phyloP scores from a whole-genome alignment of 2,888 invertebrate genomes.

The Coelopa pilipes region DNA sequence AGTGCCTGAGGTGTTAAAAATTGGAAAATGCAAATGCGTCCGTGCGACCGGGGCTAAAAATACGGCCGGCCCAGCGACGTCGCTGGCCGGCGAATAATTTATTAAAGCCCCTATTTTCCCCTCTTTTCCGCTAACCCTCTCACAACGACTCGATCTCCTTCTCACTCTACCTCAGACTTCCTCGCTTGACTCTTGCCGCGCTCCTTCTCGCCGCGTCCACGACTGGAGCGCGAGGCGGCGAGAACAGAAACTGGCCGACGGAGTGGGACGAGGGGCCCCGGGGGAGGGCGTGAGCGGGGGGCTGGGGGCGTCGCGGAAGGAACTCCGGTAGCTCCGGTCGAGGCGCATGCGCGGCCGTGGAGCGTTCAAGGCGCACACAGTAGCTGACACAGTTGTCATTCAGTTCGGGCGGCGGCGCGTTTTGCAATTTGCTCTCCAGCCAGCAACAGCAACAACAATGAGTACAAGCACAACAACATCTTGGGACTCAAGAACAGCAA shows the following conservation, averaged over 20 bases:
- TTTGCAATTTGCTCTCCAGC: constrained; percentile 39
- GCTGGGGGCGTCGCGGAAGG: neutral
- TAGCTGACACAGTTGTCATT: constrained; percentile 66
- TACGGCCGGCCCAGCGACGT: neutral
- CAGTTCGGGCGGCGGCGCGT: constrained; percentile 45
- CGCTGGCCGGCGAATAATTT: constrained; percentile 58
- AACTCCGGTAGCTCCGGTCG: constrained; percentile 45
- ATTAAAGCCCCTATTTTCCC: constrained; percentile 39
- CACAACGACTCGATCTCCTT: no score
- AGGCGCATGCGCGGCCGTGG: constrained; percentile 28
- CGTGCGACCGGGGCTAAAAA: constrained; percentile 1
- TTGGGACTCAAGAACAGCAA: no score
- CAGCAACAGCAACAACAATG: constrained; percentile 48
- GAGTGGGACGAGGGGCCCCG: no score
- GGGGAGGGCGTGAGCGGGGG: no score
- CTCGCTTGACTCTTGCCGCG: no score
- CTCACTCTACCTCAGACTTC: no score
- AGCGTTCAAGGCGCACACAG: constrained; percentile 50
- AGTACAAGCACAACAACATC: neutral
- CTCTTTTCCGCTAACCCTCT: neutral
- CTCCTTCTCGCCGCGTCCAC: no score
- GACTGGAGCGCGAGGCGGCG: no score
- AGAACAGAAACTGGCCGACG: no score
- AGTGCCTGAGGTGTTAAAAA: constrained; percentile 65
- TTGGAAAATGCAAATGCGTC: constrained; percentile 63